These are phyloP conservation scores for Pantherophis alleghaniensis DNA, from an alignment of 2,797 vertebrate genomes.

Conservation along the genomic window DNA sequence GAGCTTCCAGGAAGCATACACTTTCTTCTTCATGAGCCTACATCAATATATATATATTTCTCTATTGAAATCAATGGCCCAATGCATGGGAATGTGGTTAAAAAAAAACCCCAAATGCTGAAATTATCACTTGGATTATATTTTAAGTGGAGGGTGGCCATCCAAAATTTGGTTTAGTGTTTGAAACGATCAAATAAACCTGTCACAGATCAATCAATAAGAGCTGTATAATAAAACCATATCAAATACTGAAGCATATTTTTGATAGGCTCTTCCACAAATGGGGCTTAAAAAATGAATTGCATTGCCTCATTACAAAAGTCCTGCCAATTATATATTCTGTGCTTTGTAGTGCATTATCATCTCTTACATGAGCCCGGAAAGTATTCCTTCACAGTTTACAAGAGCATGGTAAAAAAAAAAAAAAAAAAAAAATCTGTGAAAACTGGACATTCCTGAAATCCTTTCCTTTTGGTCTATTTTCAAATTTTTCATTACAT, in stretches of 20 bases:
- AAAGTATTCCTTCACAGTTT: neutral
- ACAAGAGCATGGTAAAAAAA: neutral
- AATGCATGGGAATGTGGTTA: neutral
- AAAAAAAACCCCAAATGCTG: neutral
- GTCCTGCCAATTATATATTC: neutral
- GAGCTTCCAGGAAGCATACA: neutral
- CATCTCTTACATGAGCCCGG: neutral
- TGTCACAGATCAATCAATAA: neutral
- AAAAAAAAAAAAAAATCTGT: neutral
- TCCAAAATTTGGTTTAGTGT: neutral
- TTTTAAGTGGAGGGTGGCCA: neutral
- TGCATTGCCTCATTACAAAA: neutral
- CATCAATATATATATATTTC: neutral
- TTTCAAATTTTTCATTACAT: neutral
- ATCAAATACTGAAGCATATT: neutral
- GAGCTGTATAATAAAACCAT: neutral
- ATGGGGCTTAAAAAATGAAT: neutral
- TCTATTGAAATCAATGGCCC: neutral
- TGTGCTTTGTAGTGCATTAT: neutral
- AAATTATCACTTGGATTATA: neutral
- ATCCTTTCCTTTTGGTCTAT: neutral
- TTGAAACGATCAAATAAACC: neutral
- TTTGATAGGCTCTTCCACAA: neutral
- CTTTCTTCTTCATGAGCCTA: neutral
- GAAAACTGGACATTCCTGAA: neutral